Evolutionary conservation across 2,888 invertebrate species (phyloP).

Genomic region (Polyommatus icarus): DNA sequence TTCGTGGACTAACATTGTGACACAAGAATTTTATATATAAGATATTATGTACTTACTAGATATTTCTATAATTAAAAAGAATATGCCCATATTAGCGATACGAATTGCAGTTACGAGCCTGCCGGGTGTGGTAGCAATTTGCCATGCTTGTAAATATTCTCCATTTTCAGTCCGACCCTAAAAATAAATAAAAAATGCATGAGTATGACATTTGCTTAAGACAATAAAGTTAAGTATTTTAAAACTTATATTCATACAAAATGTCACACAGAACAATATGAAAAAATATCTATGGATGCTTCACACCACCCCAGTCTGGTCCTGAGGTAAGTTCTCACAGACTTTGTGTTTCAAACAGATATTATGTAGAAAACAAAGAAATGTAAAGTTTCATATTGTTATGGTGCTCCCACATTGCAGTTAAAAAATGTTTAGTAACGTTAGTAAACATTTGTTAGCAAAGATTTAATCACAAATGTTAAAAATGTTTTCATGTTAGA

Average conservation of each 20-base stretch:
- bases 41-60: conserved; percentile 54
- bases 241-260: neutral
- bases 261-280: neutral
- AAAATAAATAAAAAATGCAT: conserved; percentile 37
- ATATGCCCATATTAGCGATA: conserved; percentile 71
- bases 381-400: too few relatives aligned
- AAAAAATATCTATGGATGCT: neutral
- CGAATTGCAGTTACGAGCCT: conserved; percentile 69
- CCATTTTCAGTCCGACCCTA: conserved; percentile 71
- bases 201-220: neutral
- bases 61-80: conserved; percentile 72
- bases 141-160: conserved; percentile 73
- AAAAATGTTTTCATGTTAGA: too few relatives aligned
- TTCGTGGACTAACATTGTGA: too few relatives aligned
- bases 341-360: too few relatives aligned
- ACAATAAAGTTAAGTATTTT: neutral
- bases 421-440: too few relatives aligned
- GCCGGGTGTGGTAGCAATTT: conserved; percentile 65
- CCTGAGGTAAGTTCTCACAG: too few relatives aligned
- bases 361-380: too few relatives aligned
- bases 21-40: too few relatives aligned
- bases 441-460: too few relatives aligned
- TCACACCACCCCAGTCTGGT: too few relatives aligned
- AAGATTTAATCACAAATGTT: too few relatives aligned
- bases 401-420: too few relatives aligned